Conservation (phyloP, 2,113 vertebrate genomes). For the Vombatus ursinus region DNA sequence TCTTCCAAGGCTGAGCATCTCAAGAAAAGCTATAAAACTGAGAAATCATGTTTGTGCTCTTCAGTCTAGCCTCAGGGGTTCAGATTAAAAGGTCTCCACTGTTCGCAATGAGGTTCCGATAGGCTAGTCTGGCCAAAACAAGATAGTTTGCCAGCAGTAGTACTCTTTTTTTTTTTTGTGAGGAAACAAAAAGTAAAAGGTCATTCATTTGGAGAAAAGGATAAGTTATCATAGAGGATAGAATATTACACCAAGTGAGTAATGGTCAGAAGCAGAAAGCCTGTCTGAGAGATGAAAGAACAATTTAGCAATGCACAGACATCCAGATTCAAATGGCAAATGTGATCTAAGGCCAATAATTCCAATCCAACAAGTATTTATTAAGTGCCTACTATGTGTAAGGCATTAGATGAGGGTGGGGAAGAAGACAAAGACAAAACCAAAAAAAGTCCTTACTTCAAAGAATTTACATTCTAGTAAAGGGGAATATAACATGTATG, state of each 20-base stretch:
- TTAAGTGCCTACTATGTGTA: neutral
- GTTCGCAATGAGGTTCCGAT: neutral
- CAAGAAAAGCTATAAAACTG: neutral
- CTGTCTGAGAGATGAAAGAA: neutral
- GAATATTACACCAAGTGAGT: neutral
- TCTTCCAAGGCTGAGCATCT: neutral
- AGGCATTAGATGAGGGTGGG: neutral
- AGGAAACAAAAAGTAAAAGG: neutral
- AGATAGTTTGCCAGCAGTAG: neutral
- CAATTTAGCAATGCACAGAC: neutral
- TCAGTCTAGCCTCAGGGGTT: neutral
- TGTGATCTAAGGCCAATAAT: neutral
- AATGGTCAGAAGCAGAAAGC: neutral
- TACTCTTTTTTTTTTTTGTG: neutral
- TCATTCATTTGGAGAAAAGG: neutral
- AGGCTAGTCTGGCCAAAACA: neutral
- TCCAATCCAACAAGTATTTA: neutral
- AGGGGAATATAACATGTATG: neutral
- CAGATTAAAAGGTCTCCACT: neutral
- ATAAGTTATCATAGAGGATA: neutral
- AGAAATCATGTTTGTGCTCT: neutral
- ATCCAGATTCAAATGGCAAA: neutral
- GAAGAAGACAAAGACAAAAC: neutral
- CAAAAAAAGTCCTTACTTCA: neutral
- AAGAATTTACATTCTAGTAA: neutral